A percentile compares a stretch with the other conserved stretches of the same genome.
Conservation (phyloP, 2,797 vertebrate genomes). For the Hoplostethus atlanticus region DNA sequence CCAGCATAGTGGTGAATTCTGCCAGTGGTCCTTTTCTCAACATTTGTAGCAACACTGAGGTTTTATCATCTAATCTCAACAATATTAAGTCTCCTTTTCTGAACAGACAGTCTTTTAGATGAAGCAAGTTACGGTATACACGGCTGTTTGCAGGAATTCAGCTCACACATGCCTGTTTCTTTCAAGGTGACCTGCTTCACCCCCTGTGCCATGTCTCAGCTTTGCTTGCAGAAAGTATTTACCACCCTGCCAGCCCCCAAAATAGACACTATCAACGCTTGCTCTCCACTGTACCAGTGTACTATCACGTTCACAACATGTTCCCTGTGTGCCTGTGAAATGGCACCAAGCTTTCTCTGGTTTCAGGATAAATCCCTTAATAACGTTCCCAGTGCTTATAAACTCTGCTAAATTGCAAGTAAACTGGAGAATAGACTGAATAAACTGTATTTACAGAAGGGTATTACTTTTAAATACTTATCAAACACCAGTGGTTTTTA, state of each 20-base stretch:
- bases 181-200: slow-evolving; percentile 56
- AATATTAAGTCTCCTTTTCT: neutral
- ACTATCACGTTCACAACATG: slow-evolving; percentile 47
- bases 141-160: slow-evolving; percentile 3
- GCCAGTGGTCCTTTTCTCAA: neutral
- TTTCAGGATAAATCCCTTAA: slow-evolving; percentile 37
- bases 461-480: no score
- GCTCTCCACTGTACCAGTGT: slow-evolving; percentile 24
- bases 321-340: slow-evolving; percentile 5
- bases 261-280: slow-evolving; percentile 66
- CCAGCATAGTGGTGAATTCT: neutral
- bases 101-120: neutral
- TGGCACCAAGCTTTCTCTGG: slow-evolving; percentile 19
- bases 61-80: neutral
- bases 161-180: slow-evolving; percentile 2
- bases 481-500: no score
- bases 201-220: slow-evolving; percentile 22
- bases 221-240: slow-evolving; percentile 59
- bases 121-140: no score
- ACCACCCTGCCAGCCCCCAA: slow-evolving; percentile 40
- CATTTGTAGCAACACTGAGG: neutral
- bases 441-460: no score
- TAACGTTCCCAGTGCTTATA: slow-evolving; percentile 4
- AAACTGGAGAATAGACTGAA: neutral
- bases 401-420: slow-evolving; percentile 10